These are phyloP conservation scores for Tuta absoluta DNA, from an alignment of 2,888 invertebrate genomes.

Conservation along the genomic window DNA sequence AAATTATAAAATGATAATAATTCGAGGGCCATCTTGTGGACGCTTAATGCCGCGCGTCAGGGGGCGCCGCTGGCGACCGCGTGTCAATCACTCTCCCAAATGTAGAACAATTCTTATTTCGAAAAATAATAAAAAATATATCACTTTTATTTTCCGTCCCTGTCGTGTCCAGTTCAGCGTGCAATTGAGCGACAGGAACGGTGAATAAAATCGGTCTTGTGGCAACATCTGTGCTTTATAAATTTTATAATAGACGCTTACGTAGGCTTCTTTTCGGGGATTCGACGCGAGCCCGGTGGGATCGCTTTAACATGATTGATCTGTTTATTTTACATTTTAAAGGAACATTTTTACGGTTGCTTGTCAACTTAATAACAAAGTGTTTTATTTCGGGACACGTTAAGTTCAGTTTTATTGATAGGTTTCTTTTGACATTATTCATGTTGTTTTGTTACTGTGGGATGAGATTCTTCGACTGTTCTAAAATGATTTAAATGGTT, in stretches of 20 bases:
- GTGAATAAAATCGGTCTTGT: constrained; percentile 67
- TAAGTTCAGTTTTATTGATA: constrained; percentile 80
- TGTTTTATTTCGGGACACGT: constrained; percentile 78
- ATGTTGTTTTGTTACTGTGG: constrained; percentile 54
- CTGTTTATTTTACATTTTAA: constrained; percentile 82
- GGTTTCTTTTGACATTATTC: constrained; percentile 76
- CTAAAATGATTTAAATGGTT: constrained; percentile 44
- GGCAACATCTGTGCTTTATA: constrained; percentile 80
- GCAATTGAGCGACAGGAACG: constrained; percentile 56
- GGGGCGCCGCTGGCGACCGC: constrained; percentile 75
- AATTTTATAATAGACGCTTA: constrained; percentile 80
- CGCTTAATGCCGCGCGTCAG: constrained; percentile 72
- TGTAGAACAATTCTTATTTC: constrained; percentile 80
- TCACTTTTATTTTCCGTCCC: constrained; percentile 71
- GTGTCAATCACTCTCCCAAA: constrained; percentile 79
- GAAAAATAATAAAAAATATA: constrained; percentile 72
- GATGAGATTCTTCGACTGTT: constrained; percentile 52
- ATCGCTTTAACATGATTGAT: constrained; percentile 81
- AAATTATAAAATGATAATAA: constrained; percentile 81
- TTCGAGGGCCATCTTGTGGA: constrained; percentile 76
- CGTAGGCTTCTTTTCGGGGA: constrained; percentile 80
- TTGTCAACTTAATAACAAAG: constrained; percentile 82
- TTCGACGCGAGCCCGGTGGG: constrained; percentile 75
- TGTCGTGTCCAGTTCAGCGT: constrained; percentile 45
- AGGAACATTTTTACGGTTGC: constrained; percentile 81